These are phyloP conservation scores for Corydoras maculifer DNA, from an alignment of 2,113 vertebrate species.

Conservation along the genomic window DNA sequence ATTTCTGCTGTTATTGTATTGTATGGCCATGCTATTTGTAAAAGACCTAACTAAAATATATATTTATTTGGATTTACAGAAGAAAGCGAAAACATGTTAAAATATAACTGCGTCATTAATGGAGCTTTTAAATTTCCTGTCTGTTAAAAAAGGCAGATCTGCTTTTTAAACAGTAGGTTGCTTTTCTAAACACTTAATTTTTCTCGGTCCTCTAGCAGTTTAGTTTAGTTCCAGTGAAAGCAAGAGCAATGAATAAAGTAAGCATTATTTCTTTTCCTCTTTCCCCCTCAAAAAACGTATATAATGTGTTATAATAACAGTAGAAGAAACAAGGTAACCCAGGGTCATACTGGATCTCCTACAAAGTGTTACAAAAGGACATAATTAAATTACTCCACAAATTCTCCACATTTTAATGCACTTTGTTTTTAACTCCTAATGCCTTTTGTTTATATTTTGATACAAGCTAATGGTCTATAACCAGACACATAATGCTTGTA, in stretches of 20 bases:
- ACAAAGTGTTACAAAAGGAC: conserved; percentile 19
- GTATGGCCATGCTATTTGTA: too few species aligned
- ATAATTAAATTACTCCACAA: conserved; percentile 26
- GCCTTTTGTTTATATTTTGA: too few species aligned
- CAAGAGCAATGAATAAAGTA: conserved; percentile 20
- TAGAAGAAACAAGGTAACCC: conserved; percentile 1
- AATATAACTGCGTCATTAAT: too few species aligned
- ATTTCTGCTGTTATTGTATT: too few species aligned
- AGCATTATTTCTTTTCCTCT: conserved; percentile 24
- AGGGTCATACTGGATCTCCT: conserved; percentile 16
- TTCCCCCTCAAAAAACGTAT: conserved; percentile 37
- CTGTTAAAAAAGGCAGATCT: neutral
- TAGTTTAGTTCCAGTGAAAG: conserved; percentile 18
- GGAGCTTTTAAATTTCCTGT: too few species aligned
- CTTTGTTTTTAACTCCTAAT: too few species aligned
- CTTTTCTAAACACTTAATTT: neutral
- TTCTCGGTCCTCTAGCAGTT: neutral
- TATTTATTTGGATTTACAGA: too few species aligned
- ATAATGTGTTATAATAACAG: conserved; percentile 21
- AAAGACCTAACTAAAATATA: too few species aligned
- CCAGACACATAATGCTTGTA: too few species aligned
- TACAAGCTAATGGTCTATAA: too few species aligned
- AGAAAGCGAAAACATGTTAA: too few species aligned
- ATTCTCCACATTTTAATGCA: too few species aligned
- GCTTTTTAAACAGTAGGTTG: neutral